Percentiles rank a stretch among this genome's conserved stretches.
Evolutionary conservation across 2,113 vertebrate genomes (phyloP).

Genomic region (Actinemys pallida): DNA sequence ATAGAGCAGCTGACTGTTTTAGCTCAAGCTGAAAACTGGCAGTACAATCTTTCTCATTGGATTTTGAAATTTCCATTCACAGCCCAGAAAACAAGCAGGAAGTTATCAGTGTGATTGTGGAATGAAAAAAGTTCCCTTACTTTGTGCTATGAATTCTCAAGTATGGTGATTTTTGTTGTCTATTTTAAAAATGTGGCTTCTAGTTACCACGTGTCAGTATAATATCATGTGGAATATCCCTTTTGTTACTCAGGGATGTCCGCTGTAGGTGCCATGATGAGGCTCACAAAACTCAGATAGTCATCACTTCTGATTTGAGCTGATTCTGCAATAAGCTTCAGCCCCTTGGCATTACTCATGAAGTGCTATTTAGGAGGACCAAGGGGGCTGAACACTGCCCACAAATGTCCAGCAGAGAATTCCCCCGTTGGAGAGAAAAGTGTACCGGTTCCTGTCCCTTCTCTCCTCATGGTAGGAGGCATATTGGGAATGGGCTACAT

Average conservation of each 20-base stretch:
- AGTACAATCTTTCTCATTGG: neutral
- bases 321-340: neutral
- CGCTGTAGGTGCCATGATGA: neutral
- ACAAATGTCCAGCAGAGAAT: neutral
- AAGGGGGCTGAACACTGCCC: neutral
- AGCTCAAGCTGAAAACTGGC: neutral
- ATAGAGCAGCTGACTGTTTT: neutral
- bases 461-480: fast-evolving
- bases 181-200: neutral
- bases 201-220: neutral
- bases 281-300: neutral
- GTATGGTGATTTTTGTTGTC: neutral
- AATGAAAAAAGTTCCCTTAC: neutral
- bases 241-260: fast-evolving
- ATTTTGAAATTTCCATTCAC: neutral
- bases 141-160: neutral
- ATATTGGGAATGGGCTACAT: fast-evolving
- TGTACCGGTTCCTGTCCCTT: neutral
- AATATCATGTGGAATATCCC: fast-evolving
- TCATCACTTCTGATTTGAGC: neutral
- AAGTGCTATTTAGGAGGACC: neutral
- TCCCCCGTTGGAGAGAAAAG: neutral
- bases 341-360: neutral
- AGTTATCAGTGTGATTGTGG: neutral
- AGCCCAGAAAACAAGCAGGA: neutral